These are phyloP conservation scores for Tetragonula clypearis DNA, from an alignment of 1,140 invertebrate genomes.

Conservation along the genomic window DNA sequence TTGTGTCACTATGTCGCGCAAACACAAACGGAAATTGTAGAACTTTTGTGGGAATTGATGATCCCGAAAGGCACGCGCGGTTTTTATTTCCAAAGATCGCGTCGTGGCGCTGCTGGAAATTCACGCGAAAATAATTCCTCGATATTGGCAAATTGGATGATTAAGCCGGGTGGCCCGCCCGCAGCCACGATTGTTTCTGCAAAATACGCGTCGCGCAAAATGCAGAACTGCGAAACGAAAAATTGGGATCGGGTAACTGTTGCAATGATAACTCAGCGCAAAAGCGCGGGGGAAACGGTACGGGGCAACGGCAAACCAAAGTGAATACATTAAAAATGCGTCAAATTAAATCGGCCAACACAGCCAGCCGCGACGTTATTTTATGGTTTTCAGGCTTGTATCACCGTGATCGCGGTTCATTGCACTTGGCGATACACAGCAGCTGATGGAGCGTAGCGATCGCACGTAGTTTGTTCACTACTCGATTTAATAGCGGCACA, in stretches of 20 bases:
- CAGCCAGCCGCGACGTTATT: neutral
- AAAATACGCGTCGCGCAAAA: neutral
- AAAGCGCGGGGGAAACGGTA: neutral
- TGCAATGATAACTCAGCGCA: neutral
- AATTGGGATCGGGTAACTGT: neutral
- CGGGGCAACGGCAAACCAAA: neutral
- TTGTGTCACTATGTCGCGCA: neutral
- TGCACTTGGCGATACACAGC: slow-evolving; percentile 6
- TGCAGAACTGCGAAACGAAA: no score
- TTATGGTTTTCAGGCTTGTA: slow-evolving; percentile 20
- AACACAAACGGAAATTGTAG: neutral
- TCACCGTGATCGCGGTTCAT: slow-evolving; percentile 13
- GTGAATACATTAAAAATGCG: neutral
- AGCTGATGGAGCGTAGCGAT: slow-evolving; percentile 25
- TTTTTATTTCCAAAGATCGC: neutral
- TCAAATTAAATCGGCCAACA: slow-evolving; percentile 23
- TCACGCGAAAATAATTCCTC: neutral
- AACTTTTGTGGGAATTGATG: neutral
- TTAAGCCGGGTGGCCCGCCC: neutral
- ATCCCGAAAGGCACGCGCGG: neutral
- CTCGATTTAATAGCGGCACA: slow-evolving; percentile 15
- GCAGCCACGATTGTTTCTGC: neutral
- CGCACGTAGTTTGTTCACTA: slow-evolving; percentile 22
- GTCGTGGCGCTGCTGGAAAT: neutral
- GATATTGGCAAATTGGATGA: neutral